A percentile compares a stretch with the other conserved stretches of the same genome.
Evolutionary conservation across 2,797 vertebrate genomes (phyloP).

Genomic region (Trachops cirrhosus): DNA sequence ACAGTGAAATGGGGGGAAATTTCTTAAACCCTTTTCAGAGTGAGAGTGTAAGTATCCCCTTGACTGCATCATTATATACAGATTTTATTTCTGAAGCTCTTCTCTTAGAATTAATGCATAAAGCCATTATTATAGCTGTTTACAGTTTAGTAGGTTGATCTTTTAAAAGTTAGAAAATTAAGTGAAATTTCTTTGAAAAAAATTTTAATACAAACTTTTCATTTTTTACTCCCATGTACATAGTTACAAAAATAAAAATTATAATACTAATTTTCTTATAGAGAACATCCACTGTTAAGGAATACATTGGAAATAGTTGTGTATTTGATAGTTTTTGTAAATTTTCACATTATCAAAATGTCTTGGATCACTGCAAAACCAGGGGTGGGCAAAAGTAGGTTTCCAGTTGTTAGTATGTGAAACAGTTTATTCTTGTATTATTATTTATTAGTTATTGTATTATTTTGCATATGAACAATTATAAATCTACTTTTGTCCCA

Average conservation of each 20-base stretch:
- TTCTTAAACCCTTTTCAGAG: slow-evolving; percentile 99
- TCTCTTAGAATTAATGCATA: background rate
- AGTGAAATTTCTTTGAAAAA: slow-evolving; percentile 30
- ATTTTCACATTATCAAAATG: background rate
- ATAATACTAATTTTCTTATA: background rate
- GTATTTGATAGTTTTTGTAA: background rate
- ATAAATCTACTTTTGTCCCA: background rate
- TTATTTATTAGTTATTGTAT: background rate
- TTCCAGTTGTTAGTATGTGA: background rate
- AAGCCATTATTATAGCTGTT: background rate
- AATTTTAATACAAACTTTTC: background rate
- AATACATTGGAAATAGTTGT: background rate
- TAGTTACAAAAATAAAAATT: slow-evolving; percentile 6
- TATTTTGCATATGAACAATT: background rate
- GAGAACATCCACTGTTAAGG: background rate
- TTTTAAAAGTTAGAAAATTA: slow-evolving; percentile 15
- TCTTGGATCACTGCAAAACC: background rate
- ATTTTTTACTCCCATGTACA: background rate
- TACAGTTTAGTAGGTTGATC: background rate
- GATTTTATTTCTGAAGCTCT: background rate
- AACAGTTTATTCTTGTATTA: background rate
- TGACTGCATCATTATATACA: background rate
- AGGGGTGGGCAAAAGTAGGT: background rate
- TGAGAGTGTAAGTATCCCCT: slow-evolving; percentile 91
- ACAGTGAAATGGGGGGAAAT: slow-evolving; percentile 97